Evolutionary conservation across 2,888 invertebrate genomes (phyloP), one percentile per base, ranked within the genome.

Genomic region (Luperina testacea): DNA sequence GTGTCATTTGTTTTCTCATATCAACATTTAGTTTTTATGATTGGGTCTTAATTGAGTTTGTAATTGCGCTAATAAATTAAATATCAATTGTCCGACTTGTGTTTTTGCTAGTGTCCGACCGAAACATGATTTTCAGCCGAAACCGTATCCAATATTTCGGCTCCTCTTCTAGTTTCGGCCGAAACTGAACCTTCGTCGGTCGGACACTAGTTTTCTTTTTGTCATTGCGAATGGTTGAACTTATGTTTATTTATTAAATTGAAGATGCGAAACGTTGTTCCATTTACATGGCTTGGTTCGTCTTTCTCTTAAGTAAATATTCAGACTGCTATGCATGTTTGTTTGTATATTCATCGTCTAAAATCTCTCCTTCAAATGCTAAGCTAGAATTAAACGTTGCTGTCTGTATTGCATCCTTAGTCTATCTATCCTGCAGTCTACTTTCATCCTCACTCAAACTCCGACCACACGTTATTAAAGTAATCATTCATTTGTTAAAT

Each of bases 401-500:
- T 77, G 72, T 83, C 70, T 57, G 32, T 11, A 63, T 61, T 68
- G n/a, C 45, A 77, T 78, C 59, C 51, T 86, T 38, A 78, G 8
- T 42, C 78, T 45, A 70, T 77, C 64, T 59, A 69, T 78, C 48
- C 27, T 68, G 67, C 68, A 75, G 77, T 82, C 68, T 67, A 79
- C 78, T 87, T 86, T 80, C 75, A 84, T 84, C 79, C 75, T 73
- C 17, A 64, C 72, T 78, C 75, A 77, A 79, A 81, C 48, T 68
- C 74, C 59, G 68, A 74, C 65, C 82, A 68, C 77, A 48, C 71
- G 72, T 80, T 85, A 83, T 89, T 85, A 87, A 84, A 77, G 75
- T 83, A 89, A 89, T 90, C 78, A 83, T 85, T 80, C 78, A 83
- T 89, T 84, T 85, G 73, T 78, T 79, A 86, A 86, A 81, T 82